Conservation (phyloP, 2,888 invertebrate genomes). For the Lucinisca nassula region DNA sequence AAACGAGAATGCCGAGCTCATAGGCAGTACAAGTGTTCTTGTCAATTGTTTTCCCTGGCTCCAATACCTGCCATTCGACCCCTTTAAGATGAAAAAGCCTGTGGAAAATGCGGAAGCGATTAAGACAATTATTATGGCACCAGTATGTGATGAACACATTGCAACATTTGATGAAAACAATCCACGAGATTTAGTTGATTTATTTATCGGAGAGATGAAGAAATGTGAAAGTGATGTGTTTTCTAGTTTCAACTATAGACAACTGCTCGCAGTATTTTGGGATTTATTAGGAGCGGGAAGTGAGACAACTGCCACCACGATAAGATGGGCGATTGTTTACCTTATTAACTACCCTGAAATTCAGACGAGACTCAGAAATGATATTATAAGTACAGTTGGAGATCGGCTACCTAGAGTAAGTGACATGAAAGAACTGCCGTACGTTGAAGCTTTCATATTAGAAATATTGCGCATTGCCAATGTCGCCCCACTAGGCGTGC, state of each 20-base stretch:
- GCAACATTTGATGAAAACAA: conserved; percentile 52
- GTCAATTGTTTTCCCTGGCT: conserved; percentile 54
- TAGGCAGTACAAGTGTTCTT: conserved; percentile 11
- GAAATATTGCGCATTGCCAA: conserved; percentile 85
- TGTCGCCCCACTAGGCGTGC: conserved; percentile 84
- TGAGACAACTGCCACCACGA: conserved; percentile 60
- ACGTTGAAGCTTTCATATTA: conserved; percentile 66
- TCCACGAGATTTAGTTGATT: conserved; percentile 60
- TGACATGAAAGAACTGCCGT: conserved; percentile 50
- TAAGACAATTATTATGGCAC: not conserved
- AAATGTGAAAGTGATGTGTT: not conserved
- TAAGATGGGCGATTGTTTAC: conserved; percentile 54
- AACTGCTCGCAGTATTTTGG: conserved; percentile 32
- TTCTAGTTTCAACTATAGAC: not conserved
- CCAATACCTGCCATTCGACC: conserved; percentile 42
- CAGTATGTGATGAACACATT: conserved; percentile 44
- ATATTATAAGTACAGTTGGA: conserved; percentile 20
- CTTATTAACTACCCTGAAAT: conserved; percentile 25
- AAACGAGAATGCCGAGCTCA: conserved; percentile 33
- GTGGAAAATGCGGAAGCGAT: conserved; percentile 1
- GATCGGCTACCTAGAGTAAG: conserved; percentile 25
- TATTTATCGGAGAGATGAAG: conserved; percentile 49
- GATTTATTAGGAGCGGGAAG: conserved; percentile 65
- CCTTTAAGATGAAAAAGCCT: conserved; percentile 24
- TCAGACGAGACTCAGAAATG: not conserved